Evolutionary conservation across 1,140 invertebrate species (phyloP).

Genomic region (Leptoteleia sp.): DNA sequence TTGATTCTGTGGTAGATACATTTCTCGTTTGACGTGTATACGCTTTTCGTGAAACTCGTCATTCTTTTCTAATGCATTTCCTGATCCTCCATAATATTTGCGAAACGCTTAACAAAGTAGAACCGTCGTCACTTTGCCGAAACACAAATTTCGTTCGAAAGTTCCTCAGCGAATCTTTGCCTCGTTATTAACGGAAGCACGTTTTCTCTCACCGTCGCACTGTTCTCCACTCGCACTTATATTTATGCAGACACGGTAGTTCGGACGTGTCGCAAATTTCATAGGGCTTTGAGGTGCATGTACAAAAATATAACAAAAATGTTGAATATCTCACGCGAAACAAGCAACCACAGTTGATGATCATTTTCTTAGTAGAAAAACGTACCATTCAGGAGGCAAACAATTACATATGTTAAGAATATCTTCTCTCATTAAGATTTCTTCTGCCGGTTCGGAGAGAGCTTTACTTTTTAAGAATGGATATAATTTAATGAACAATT

Average conservation of each 20-base stretch:
- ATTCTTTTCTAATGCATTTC: conserved; percentile 58
- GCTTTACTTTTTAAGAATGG: too few relatives aligned
- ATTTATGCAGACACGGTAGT: conserved; percentile 44
- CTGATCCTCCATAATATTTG: conserved; percentile 50
- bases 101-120: conserved; percentile 53
- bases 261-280: conserved; percentile 56
- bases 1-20: conserved; percentile 2
- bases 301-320: conserved; percentile 56
- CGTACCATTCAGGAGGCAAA: conserved; percentile 6
- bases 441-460: too few relatives aligned
- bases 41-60: conserved; percentile 14
- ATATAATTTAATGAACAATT: too few relatives aligned
- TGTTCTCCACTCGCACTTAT: conserved; percentile 53
- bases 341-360: conserved; percentile 34
- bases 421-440: too few relatives aligned
- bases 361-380: conserved; percentile 32
- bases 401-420: conserved; percentile 13
- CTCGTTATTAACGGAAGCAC: conserved; percentile 64
- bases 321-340: conserved; percentile 5
- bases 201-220: conserved; percentile 44
- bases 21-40: conserved; percentile 4
- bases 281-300: conserved; percentile 13
- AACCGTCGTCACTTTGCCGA: conserved; percentile 46
- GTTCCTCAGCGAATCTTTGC: conserved; percentile 60
- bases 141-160: conserved; percentile 57